Evolutionary conservation across 2,113 vertebrate genomes (phyloP).

Genomic region (Pomatostomus ruficeps): DNA sequence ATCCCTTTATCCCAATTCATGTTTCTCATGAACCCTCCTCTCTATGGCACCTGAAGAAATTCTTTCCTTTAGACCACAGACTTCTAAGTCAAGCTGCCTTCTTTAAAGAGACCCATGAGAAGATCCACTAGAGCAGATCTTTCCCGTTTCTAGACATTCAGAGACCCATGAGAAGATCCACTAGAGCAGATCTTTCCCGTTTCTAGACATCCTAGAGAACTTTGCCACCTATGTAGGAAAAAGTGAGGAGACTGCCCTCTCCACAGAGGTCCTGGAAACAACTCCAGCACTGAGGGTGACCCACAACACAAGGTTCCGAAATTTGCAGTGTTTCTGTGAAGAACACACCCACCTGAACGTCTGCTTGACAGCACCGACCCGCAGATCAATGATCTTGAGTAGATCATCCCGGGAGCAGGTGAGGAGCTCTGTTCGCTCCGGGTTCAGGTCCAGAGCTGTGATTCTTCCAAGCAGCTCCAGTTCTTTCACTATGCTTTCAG

Average conservation of each 20-base stretch:
- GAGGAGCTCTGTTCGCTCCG: conserved; percentile 90
- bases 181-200: not conserved
- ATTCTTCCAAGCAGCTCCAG: conserved; percentile 89
- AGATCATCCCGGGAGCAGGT: conserved; percentile 93
- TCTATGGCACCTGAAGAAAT: not conserved
- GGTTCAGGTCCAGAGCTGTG: conserved; percentile 92
- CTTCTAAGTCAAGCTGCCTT: not conserved
- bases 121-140: not conserved
- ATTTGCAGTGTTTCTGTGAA: not conserved
- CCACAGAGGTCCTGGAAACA: not conserved
- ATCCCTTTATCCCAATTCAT: not conserved
- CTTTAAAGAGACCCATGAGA: not conserved
- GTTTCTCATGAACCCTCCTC: not conserved
- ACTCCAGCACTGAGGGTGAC: not conserved
- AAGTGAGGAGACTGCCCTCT: not conserved
- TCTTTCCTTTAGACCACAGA: not conserved
- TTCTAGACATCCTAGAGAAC: not conserved
- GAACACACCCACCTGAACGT: conserved; percentile 81
- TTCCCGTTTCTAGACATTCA: not conserved
- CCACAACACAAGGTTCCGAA: not conserved
- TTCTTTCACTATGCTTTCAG: conserved; percentile 88
- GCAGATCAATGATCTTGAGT: conserved; percentile 90
- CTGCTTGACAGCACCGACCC: conserved; percentile 79
- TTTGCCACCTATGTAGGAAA: not conserved
- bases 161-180: not conserved